Percentiles rank a stretch among this genome's conserved stretches.
Conservation (phyloP, 1,140 invertebrate genomes). For the Charaxes varanes region DNA sequence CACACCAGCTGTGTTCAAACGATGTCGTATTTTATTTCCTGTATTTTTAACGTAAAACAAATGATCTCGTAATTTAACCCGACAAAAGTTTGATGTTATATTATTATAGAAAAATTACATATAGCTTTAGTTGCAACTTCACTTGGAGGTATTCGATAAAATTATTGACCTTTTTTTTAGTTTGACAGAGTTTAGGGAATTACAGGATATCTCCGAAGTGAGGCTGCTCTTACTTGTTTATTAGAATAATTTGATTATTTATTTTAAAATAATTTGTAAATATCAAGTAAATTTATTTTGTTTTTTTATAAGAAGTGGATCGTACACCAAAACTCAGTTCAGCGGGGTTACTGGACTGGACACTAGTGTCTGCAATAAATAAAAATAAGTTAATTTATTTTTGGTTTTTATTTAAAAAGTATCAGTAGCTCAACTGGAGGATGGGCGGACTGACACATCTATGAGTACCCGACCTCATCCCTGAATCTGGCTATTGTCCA, state of each 20-base stretch:
- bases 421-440: too few species aligned
- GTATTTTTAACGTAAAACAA: conserved; percentile 60
- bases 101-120: conserved; percentile 24
- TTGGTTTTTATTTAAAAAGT: too few species aligned
- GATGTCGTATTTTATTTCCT: conserved; percentile 37
- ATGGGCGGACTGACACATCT: too few species aligned
- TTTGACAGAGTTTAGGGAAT: conserved; percentile 1
- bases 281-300: conserved; percentile 29
- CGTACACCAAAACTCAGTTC: conserved; percentile 56
- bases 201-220: conserved; percentile 7
- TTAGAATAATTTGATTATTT: conserved; percentile 67
- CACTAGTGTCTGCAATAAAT: conserved; percentile 70
- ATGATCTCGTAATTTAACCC: conserved; percentile 66
- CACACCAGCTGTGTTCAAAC: conserved; percentile 68
- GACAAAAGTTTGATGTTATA: conserved; percentile 34
- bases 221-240: conserved; percentile 36
- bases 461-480: too few species aligned
- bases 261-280: conserved; percentile 64
- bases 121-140: conserved; percentile 5
- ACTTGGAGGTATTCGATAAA: conserved; percentile 7
- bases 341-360: conserved; percentile 60
- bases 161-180: not conserved
- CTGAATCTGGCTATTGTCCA: too few species aligned
- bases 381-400: conserved; percentile 38
- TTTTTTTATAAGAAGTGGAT: conserved; percentile 47